Evolutionary conservation across 2,888 invertebrate genomes (phyloP).

Genomic region (Pollenia griseotomentosa): DNA sequence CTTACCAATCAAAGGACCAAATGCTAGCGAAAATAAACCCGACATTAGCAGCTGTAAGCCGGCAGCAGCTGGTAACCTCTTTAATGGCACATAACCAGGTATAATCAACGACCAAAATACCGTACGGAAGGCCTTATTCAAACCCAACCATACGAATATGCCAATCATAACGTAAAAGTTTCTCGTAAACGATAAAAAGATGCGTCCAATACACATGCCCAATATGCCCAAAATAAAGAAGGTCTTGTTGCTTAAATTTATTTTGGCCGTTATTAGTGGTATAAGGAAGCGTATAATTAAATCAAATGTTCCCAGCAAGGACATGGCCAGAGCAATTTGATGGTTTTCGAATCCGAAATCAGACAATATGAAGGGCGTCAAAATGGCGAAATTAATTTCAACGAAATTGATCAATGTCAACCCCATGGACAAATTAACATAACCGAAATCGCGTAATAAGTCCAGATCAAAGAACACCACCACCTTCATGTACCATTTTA

Average conservation of each 20-base stretch:
- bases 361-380: constrained; percentile 89
- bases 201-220: constrained; percentile 88
- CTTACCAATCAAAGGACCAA: constrained; percentile 89
- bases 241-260: constrained; percentile 88
- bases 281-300: constrained; percentile 88
- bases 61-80: constrained; percentile 89
- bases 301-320: constrained; percentile 88
- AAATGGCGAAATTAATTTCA: constrained; percentile 90
- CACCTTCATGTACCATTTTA: constrained; percentile 86
- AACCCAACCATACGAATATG: constrained; percentile 88
- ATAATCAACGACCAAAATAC: constrained; percentile 90
- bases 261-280: constrained; percentile 88
- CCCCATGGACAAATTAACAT: constrained; percentile 89
- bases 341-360: constrained; percentile 86
- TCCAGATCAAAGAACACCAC: constrained; percentile 89
- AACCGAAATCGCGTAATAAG: constrained; percentile 88
- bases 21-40: constrained; percentile 86
- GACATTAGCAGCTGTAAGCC: constrained; percentile 89
- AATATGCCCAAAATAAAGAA: constrained; percentile 89
- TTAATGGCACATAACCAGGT: constrained; percentile 89
- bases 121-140: constrained; percentile 89
- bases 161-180: constrained; percentile 85
- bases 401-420: constrained; percentile 89
- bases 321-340: constrained; percentile 89
- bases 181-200: constrained; percentile 85